Percentiles rank a stretch among this genome's conserved stretches.
phyloP scores from a whole-genome alignment of 2,797 vertebrate genomes.

The Argya squamiceps region DNA sequence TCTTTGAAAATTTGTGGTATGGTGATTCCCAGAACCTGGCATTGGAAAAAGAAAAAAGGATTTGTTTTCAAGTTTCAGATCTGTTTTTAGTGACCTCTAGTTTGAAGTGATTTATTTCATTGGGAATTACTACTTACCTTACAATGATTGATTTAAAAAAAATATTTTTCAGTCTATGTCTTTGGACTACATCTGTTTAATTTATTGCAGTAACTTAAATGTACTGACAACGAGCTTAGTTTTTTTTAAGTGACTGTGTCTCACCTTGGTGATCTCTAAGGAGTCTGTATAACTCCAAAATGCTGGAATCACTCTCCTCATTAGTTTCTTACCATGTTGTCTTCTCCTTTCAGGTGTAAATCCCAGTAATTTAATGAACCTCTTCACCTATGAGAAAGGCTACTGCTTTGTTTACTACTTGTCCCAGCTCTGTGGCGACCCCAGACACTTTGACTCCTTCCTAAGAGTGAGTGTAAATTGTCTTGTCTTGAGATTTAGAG shows the following conservation, averaged over 20 bases:
- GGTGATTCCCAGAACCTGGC: neutral
- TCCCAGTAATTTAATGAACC: slow-evolving; percentile 95
- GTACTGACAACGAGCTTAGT: neutral
- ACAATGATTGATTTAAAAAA: neutral
- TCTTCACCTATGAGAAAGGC: slow-evolving; percentile 97
- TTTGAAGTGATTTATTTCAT: neutral
- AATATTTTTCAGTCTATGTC: neutral
- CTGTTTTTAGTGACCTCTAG: neutral
- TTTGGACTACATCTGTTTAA: neutral
- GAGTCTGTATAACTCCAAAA: neutral
- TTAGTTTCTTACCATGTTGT: neutral
- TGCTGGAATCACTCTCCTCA: neutral
- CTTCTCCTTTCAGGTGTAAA: slow-evolving; percentile 85
- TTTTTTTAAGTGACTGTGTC: neutral
- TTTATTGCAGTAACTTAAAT: neutral
- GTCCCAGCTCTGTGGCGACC: slow-evolving; percentile 90
- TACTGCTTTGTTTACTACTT: slow-evolving; percentile 97
- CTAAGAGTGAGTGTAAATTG: slow-evolving; percentile 82
- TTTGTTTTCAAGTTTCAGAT: neutral
- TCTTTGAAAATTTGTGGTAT: neutral
- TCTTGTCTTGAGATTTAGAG: neutral
- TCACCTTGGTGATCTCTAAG: neutral
- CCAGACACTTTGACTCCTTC: slow-evolving; percentile 87
- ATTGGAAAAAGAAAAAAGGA: neutral
- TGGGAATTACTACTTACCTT: neutral